phyloP scores from a whole-genome alignment of 2,888 invertebrate genomes.

The Morpho deidamia region DNA sequence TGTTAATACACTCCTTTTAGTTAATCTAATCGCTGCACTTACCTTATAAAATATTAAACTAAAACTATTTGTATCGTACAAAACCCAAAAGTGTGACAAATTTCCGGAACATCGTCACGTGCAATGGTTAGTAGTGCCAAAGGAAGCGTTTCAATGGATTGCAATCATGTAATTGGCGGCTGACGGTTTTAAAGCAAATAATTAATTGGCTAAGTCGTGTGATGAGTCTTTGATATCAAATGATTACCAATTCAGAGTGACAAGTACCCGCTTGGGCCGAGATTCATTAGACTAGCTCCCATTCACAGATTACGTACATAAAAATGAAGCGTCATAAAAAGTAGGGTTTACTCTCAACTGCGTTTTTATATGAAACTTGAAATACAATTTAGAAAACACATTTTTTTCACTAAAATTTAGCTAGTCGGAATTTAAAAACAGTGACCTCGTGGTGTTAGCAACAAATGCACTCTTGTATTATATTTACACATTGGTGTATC shows the following conservation, averaged over 20 bases:
- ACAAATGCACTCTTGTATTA: no score
- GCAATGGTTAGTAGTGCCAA: neutral
- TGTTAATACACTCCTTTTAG: no score
- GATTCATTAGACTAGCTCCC: slow-evolving; percentile 63
- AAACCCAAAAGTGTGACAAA: neutral
- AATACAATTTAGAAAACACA: no score
- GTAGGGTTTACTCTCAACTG: no score
- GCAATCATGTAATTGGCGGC: slow-evolving; percentile 48
- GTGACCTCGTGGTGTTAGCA: no score
- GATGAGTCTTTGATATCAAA: slow-evolving; percentile 63
- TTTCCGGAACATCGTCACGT: neutral
- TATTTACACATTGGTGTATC: no score
- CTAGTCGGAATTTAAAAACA: no score
- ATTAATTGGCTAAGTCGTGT: slow-evolving; percentile 44
- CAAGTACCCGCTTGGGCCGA: slow-evolving; percentile 45
- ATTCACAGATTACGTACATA: slow-evolving; percentile 16
- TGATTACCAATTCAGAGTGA: slow-evolving; percentile 72
- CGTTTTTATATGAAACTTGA: no score
- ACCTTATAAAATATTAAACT: no score
- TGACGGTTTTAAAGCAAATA: slow-evolving; percentile 39
- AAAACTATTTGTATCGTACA: no score
- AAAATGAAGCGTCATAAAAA: neutral
- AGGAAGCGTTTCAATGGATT: slow-evolving; percentile 30
- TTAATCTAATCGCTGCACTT: no score
- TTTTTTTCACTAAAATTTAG: no score